phyloP scores from a whole-genome alignment of 2,888 invertebrate genomes.

The Sarcophaga carnaria region DNA sequence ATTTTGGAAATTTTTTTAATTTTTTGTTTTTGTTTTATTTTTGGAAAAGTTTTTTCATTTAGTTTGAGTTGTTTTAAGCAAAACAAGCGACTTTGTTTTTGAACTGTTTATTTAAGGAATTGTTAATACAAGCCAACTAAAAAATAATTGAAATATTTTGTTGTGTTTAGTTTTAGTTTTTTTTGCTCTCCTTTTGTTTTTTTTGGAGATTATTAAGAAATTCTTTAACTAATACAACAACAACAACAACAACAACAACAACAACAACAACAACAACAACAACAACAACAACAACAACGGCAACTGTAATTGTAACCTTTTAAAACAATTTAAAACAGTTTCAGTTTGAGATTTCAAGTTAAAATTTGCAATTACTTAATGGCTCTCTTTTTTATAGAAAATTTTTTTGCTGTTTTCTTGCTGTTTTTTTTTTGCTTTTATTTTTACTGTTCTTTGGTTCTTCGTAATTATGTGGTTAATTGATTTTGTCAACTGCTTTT shows the following conservation, averaged over 20 bases:
- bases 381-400: not conserved
- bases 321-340: not conserved
- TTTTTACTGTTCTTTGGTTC: conserved; percentile 3
- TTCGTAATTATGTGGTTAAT: conserved; percentile 41
- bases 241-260: not conserved
- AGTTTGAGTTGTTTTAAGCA: not conserved
- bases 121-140: not conserved
- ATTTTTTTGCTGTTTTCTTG: not conserved
- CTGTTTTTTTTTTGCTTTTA: not conserved
- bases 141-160: not conserved
- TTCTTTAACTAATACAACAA: not conserved
- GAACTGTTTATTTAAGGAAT: conserved; percentile 25
- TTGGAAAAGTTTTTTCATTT: too few relatives aligned
- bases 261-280: not conserved
- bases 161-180: not conserved
- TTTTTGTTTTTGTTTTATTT: conserved; percentile 39
- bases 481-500: conserved; percentile 42
- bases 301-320: not conserved
- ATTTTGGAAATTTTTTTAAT: conserved; percentile 8
- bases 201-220: not conserved
- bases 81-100: not conserved
- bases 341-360: not conserved
- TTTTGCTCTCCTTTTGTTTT: not conserved
- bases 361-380: not conserved
- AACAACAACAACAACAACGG: not conserved